A percentile compares a stretch with the other conserved stretches of the same genome.
These are phyloP conservation scores for Anguilla rostrata DNA, from an alignment of 2,113 vertebrate species.

Conservation along the genomic window DNA sequence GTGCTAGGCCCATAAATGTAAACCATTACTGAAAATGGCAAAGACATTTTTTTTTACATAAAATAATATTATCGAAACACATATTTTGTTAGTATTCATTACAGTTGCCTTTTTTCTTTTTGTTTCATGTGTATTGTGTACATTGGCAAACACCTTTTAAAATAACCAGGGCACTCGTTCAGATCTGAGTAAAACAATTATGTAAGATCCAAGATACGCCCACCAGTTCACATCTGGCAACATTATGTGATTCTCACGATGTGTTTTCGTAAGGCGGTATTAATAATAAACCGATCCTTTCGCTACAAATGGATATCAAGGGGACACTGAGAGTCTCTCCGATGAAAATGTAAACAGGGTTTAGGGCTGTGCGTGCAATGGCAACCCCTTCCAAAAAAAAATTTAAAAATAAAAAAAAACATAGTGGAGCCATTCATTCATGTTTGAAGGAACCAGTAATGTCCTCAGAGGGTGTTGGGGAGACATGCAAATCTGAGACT, in stretches of 20 bases:
- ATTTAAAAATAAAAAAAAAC: too few relatives aligned
- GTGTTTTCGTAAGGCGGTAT: not conserved
- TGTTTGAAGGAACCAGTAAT: conserved; percentile 10
- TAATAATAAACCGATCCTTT: conserved; percentile 12
- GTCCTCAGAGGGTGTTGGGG: conserved; percentile 2
- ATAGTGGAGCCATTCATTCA: conserved; percentile 16
- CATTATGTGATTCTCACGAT: conserved; percentile 7
- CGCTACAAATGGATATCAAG: not conserved
- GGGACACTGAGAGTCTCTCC: not conserved
- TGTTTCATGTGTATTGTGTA: not conserved
- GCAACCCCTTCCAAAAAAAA: not conserved
- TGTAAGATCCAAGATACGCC: conserved; percentile 6
- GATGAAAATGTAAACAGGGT: not conserved
- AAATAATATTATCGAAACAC: not conserved
- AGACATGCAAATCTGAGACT: conserved; percentile 9
- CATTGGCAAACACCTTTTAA: not conserved
- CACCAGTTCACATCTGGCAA: conserved; percentile 16
- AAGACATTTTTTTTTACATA: not conserved
- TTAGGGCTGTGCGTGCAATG: not conserved
- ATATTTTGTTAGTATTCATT: not conserved
- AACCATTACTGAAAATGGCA: not conserved
- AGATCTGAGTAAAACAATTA: conserved; percentile 7
- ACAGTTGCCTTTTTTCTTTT: not conserved
- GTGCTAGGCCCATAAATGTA: not conserved
- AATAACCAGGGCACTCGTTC: not conserved